phyloP scores from a whole-genome alignment of 2,888 invertebrate species.

The Morinoia aosen region DNA sequence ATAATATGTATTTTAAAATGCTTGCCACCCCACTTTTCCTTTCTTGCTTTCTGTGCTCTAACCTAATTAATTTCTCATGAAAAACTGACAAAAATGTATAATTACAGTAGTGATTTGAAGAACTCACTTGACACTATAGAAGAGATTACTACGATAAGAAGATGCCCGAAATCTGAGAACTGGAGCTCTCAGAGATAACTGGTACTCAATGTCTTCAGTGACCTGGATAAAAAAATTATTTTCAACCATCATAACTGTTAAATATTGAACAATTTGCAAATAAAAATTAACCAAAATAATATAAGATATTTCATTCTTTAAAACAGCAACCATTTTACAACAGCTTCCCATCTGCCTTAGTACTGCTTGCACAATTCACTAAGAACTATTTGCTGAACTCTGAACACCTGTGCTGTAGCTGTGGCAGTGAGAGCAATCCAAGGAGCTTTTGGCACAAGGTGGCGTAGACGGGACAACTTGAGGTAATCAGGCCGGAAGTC shows the following conservation, averaged over 20 bases:
- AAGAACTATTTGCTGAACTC: not conserved
- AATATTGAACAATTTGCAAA: not conserved
- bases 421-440: slow-evolving; percentile 97
- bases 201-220: slow-evolving; percentile 84
- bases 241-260: not conserved
- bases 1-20: too few species aligned
- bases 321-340: not conserved
- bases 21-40: too few species aligned
- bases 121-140: slow-evolving; percentile 84
- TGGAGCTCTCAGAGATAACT: slow-evolving; percentile 80
- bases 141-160: slow-evolving; percentile 92
- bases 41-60: too few species aligned
- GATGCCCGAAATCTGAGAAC: slow-evolving; percentile 85
- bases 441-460: slow-evolving; percentile 79
- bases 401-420: slow-evolving; percentile 79
- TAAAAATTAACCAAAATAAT: not conserved
- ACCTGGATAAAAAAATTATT: slow-evolving; percentile 75
- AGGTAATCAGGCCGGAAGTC: slow-evolving; percentile 95
- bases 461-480: slow-evolving; percentile 82
- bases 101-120: not conserved
- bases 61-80: too few species aligned
- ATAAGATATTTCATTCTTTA: not conserved
- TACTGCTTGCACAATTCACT: not conserved
- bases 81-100: not conserved
- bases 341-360: not conserved